phyloP scores from a whole-genome alignment of 2,888 invertebrate genomes.

The Eupithecia inturbata region DNA sequence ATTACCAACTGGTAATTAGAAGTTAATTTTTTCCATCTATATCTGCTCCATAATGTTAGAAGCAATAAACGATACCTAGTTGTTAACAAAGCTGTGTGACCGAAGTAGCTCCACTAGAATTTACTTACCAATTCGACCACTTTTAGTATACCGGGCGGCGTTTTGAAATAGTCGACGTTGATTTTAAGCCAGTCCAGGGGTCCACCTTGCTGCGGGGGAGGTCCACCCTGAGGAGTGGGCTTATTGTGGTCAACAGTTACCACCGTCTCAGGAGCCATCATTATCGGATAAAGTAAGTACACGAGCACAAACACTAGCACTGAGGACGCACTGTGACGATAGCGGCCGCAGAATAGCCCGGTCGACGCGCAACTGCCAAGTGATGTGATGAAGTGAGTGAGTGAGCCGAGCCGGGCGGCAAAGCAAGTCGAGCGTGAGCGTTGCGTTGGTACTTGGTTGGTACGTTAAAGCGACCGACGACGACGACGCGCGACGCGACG shows the following conservation, averaged over 20 bases:
- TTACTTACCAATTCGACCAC: constrained; percentile 90
- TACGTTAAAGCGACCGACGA: constrained; percentile 40
- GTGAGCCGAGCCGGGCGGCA: constrained; percentile 38
- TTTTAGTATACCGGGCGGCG: constrained; percentile 92
- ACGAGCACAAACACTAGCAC: constrained; percentile 77
- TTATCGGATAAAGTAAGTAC: constrained; percentile 61
- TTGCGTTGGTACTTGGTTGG: constrained; percentile 7
- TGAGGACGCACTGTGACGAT: constrained; percentile 68
- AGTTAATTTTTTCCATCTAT: not conserved
- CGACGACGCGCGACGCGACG: too few species aligned
- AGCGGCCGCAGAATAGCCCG: constrained; percentile 70
- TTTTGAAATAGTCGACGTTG: constrained; percentile 91
- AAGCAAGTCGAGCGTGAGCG: constrained; percentile 33
- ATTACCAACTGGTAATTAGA: not conserved
- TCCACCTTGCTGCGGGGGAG: constrained; percentile 80
- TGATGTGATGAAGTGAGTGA: too few species aligned
- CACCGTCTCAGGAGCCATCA: constrained; percentile 94
- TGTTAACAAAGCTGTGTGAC: constrained; percentile 2
- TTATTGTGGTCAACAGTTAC: constrained; percentile 90
- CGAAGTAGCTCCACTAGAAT: constrained; percentile 17
- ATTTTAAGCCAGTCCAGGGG: constrained; percentile 88
- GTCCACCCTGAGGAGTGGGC: constrained; percentile 64
- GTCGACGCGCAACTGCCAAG: constrained; percentile 70
- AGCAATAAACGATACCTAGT: constrained; percentile 1
- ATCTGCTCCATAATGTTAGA: not conserved